phyloP scores from a whole-genome alignment of 30 jellyfish, hydroid and myxozoan genomes.

The Haliclystus octoradiatus region DNA sequence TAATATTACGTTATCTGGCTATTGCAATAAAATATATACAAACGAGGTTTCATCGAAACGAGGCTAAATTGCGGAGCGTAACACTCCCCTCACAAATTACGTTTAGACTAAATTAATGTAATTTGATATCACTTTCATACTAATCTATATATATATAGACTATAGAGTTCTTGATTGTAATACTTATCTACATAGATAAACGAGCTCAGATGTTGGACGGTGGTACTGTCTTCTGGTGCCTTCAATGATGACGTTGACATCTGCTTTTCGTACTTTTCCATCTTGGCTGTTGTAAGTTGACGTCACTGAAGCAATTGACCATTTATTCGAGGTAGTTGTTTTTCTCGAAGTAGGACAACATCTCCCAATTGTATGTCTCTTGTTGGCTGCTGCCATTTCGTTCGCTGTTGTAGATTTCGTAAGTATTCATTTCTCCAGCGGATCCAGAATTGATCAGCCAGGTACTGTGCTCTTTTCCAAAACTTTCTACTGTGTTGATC shows the following conservation, averaged over 20 bases:
- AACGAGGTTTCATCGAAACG: too few species aligned
- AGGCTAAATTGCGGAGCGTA: background rate
- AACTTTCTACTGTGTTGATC: slow-evolving; percentile 7
- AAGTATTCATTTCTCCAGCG: slow-evolving; percentile 28
- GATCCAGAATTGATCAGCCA: slow-evolving; percentile 13
- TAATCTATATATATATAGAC: too few species aligned
- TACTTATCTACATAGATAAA: background rate
- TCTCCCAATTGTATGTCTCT: slow-evolving; percentile 13
- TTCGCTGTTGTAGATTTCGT: slow-evolving; percentile 3
- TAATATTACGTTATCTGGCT: too few species aligned
- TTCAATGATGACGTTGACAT: background rate
- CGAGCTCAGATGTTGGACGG: background rate
- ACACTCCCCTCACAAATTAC: background rate
- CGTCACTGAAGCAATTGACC: background rate
- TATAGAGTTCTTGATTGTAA: background rate
- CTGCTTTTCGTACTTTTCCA: background rate
- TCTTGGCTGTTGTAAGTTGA: background rate
- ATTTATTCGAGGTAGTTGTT: background rate
- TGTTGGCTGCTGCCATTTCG: slow-evolving; percentile 3
- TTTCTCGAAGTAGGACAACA: slow-evolving; percentile 10
- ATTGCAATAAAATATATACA: too few species aligned
- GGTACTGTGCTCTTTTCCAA: slow-evolving; percentile 23
- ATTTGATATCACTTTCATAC: background rate
- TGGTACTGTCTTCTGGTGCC: background rate
- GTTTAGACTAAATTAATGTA: background rate